These are phyloP conservation scores for Papilio machaon DNA, from an alignment of 1,140 invertebrate genomes.

Conservation along the genomic window DNA sequence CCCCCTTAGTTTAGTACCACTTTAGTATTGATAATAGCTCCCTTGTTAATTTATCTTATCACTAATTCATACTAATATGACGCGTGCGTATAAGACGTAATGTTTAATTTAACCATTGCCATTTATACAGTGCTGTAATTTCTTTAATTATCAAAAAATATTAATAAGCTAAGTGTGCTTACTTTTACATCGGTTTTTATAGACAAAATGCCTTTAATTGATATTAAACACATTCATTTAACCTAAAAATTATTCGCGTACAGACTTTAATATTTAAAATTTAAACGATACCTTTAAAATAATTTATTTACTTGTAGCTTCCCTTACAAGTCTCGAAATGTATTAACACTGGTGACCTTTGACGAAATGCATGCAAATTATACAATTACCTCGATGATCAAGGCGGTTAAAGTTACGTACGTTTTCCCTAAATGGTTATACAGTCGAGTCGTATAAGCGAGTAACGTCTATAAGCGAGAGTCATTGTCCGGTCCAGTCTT, in stretches of 20 bases:
- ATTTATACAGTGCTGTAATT: background rate
- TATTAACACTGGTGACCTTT: conserved; percentile 18
- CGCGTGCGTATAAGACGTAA: background rate
- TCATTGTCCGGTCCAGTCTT: no score
- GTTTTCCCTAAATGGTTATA: conserved; percentile 7
- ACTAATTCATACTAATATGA: conserved; percentile 1
- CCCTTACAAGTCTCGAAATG: background rate
- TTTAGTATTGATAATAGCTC: conserved; percentile 13
- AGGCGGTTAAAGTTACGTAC: conserved; percentile 10
- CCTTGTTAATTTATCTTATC: conserved; percentile 26
- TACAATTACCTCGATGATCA: conserved; percentile 20
- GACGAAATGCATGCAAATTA: conserved; percentile 31
- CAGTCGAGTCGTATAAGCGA: no score
- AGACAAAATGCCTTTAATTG: background rate
- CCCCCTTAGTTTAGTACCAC: conserved; percentile 9
- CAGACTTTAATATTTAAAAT: background rate
- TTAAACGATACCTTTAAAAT: background rate
- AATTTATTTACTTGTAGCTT: background rate
- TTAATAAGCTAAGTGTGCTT: background rate
- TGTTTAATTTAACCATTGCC: background rate
- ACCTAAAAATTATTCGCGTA: background rate
- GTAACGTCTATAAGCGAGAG: no score
- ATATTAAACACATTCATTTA: no score
- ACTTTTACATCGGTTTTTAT: background rate
- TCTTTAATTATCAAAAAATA: background rate